Evolutionary conservation across 1,140 invertebrate genomes (phyloP), one percentile per base, ranked within the genome.

Genomic region (Tetramorium simillimum): DNA sequence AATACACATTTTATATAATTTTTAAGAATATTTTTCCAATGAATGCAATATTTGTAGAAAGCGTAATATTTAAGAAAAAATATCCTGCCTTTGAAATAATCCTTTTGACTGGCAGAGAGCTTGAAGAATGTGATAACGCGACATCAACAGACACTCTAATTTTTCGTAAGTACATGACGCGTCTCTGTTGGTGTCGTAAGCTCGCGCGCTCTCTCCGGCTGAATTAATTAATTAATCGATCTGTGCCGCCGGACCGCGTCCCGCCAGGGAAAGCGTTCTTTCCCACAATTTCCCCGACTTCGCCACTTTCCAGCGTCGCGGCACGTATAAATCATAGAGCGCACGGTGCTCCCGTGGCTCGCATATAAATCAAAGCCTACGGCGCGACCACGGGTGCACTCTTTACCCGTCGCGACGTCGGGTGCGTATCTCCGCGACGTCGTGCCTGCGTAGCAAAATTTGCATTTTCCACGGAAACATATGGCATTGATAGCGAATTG

Each of bases 281-380:
- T 46, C 28, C 67, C 24, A 46, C 33, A 40, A 65, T 63, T 88
- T 72, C 73, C 65, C 80, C 56, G 37, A 28, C 51, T 86, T 56
- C 75, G 43, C 67, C 37, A 72, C 67, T 88, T 72, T 86, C 77
- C 37, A 37, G 21, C 33, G 84, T 21, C 62, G 33, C 63, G 51
- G 40, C 37, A 7, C 49, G 46, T 72, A 77, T 89, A 89, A 89
- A 89, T 89, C 60, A 84, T 73, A 73, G 67, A 46, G 60, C 53
- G 40, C 53, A 28, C 63, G 40, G 18, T 24, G 40, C 51, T 18
- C n/a, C 43, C 69, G 60, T 10, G 77, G 18, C 21, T 72, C 67
- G 82, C 75, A 43, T 89, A 89, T 89, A 89, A 89, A 89, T 89
- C 88, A 88, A 80, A 80, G 69, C 60, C 37, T 53, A 40, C 37